These are phyloP conservation scores for Marmota monax DNA, from an alignment of 2,113 vertebrate genomes.

Conservation along the genomic window DNA sequence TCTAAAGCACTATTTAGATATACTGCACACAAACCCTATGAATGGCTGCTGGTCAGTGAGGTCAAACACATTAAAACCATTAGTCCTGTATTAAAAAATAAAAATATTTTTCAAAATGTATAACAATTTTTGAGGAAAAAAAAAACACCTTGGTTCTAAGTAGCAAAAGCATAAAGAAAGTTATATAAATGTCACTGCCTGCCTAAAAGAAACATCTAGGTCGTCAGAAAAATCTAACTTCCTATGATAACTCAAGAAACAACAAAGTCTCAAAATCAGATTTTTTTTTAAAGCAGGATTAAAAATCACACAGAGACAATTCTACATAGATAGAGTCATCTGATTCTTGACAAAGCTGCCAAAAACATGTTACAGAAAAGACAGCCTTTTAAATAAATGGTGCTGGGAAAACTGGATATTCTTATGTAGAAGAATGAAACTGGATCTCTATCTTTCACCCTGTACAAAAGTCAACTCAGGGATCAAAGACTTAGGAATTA, in stretches of 20 bases:
- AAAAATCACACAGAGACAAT: background rate
- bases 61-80: slow-evolving; percentile 54
- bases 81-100: background rate
- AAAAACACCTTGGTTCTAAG: slow-evolving; percentile 41
- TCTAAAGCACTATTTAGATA: background rate
- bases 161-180: slow-evolving; percentile 26
- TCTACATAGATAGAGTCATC: too few species aligned
- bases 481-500: too few species aligned
- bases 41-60: background rate
- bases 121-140: too few species aligned
- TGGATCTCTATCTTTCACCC: too few species aligned
- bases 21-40: background rate
- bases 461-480: too few species aligned
- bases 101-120: background rate
- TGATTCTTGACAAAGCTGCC: too few species aligned
- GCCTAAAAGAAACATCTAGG: slow-evolving; percentile 26
- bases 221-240: slow-evolving; percentile 49
- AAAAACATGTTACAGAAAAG: too few species aligned
- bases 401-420: too few species aligned
- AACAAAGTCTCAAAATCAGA: slow-evolving; percentile 32
- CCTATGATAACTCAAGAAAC: slow-evolving; percentile 23
- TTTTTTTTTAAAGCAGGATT: background rate
- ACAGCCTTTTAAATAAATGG: too few species aligned
- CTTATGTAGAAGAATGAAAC: too few species aligned
- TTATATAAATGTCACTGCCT: background rate